Evolutionary conservation across 2,888 invertebrate species (phyloP).

Genomic region (Slavum lentiscoides): DNA sequence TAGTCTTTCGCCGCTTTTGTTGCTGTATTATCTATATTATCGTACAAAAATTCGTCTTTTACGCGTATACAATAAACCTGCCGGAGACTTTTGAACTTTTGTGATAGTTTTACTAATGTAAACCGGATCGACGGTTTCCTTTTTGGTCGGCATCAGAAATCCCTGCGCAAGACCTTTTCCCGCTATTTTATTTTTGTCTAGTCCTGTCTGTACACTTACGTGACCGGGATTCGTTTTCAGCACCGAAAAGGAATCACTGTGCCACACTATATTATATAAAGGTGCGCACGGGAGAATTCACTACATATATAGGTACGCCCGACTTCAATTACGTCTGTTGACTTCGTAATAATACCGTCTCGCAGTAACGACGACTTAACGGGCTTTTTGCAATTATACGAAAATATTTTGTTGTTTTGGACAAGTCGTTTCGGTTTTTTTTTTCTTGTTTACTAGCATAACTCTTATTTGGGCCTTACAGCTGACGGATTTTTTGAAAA

Average conservation of each 20-base stretch:
- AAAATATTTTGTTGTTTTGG: too few relatives aligned
- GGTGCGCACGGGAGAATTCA: not conserved
- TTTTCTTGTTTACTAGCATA: too few relatives aligned
- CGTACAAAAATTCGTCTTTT: too few relatives aligned
- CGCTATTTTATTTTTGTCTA: conserved; percentile 16
- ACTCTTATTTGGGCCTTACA: too few relatives aligned
- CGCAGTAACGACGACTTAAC: too few relatives aligned
- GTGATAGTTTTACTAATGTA: conserved; percentile 18
- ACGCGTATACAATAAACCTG: not conserved
- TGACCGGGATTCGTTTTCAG: conserved; percentile 35
- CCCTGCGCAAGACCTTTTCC: conserved; percentile 14
- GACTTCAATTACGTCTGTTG: conserved; percentile 10
- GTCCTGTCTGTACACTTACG: conserved; percentile 14
- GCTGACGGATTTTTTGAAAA: too few relatives aligned
- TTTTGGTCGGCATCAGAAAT: too few relatives aligned
- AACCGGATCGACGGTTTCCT: conserved; percentile 8
- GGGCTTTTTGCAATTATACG: too few relatives aligned
- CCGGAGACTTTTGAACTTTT: not conserved
- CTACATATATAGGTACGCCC: not conserved
- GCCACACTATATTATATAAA: not conserved
- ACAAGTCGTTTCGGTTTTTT: too few relatives aligned
- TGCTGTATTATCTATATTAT: too few relatives aligned
- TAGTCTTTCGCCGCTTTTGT: too few relatives aligned
- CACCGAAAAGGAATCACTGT: not conserved
- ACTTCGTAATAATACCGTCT: conserved; percentile 2